Conservation (phyloP, 2,888 invertebrate genomes). For the Petrolisthes cinctipes region DNA sequence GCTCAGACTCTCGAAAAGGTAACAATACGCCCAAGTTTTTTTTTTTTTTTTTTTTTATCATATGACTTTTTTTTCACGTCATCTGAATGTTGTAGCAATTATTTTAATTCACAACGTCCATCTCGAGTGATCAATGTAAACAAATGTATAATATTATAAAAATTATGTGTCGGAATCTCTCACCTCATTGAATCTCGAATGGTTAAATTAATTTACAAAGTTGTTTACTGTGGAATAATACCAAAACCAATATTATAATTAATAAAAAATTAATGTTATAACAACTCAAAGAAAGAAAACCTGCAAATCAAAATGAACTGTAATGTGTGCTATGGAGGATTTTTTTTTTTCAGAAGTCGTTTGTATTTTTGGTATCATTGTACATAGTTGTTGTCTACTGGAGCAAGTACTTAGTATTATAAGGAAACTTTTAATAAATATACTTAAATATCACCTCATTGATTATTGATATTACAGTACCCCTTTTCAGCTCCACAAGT, state of each 20-base stretch:
- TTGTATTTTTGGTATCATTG: conserved; percentile 62
- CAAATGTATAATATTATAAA: not conserved
- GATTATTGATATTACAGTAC: not conserved
- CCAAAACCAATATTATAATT: conserved; percentile 1
- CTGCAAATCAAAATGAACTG: conserved; percentile 61
- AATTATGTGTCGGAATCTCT: conserved; percentile 50
- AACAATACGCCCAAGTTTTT: not conserved
- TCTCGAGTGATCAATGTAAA: conserved; percentile 1
- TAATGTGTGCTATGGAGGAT: conserved; percentile 61
- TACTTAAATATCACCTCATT: conserved; percentile 42
- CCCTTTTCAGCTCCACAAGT: too few relatives aligned
- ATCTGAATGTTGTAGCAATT: not conserved
- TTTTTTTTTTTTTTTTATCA: conserved; percentile 17
- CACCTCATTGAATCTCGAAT: conserved; percentile 59
- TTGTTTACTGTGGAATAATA: conserved; percentile 5
- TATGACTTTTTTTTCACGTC: not conserved
- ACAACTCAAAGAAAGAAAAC: conserved; percentile 53
- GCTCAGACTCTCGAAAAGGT: conserved; percentile 45
- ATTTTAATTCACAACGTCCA: not conserved
- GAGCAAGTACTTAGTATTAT: conserved; percentile 63
- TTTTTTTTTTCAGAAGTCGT: conserved; percentile 56
- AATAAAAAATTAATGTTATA: conserved; percentile 21
- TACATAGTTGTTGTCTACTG: conserved; percentile 63
- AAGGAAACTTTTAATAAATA: conserved; percentile 63
- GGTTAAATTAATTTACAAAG: conserved; percentile 3